A percentile compares a stretch with the other conserved stretches of the same genome.
These are phyloP conservation scores for Neodontobutis hainanensis DNA, from an alignment of 2,113 vertebrate species.

Conservation along the genomic window DNA sequence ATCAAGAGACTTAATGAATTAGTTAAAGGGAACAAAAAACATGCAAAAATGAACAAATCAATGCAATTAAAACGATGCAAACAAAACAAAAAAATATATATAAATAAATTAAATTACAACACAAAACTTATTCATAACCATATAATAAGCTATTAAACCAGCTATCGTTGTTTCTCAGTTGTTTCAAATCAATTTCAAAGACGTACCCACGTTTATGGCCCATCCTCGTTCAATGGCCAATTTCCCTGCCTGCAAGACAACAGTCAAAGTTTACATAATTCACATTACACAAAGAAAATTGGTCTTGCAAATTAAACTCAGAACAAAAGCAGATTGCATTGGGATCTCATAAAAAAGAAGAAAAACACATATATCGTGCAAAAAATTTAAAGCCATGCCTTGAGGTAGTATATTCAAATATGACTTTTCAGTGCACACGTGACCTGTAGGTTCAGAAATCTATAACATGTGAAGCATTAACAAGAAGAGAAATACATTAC, in stretches of 20 bases:
- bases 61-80: too few species aligned
- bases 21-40: too few species aligned
- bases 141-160: too few species aligned
- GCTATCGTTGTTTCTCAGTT: too few species aligned
- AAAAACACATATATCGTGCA: not conserved
- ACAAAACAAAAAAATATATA: too few species aligned
- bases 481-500: not conserved
- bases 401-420: slow-evolving; percentile 4
- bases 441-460: too few species aligned
- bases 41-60: too few species aligned
- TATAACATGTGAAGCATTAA: too few species aligned
- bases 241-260: slow-evolving; percentile 87
- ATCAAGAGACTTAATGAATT: too few species aligned
- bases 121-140: too few species aligned
- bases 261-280: not conserved
- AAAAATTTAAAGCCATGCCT: not conserved
- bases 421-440: not conserved
- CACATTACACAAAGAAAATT: not conserved
- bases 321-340: not conserved
- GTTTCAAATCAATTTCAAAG: not conserved
- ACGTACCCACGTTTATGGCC: slow-evolving; percentile 97
- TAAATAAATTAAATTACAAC: too few species aligned
- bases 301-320: not conserved
- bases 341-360: not conserved
- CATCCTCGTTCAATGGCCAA: slow-evolving; percentile 94